Base-by-base conservation (phyloP, 2,888 invertebrate species). In the Noctua janthina region DNA sequence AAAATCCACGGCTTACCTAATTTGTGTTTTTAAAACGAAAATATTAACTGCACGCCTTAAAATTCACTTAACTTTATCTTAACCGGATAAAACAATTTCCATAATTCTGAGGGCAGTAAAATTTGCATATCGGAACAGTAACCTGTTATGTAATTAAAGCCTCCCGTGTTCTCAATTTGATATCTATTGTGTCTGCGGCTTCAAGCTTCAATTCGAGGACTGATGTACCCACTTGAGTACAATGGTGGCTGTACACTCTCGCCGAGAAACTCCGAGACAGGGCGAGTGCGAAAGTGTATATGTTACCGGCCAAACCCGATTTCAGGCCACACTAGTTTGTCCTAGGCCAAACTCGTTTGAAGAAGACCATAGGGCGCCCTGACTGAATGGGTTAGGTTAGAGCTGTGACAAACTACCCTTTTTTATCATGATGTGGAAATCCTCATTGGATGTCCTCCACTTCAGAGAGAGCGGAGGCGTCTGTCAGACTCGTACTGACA, bases 61-160 rank as follows among this genome's bases (percentile, higher is more conserved):
- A 84, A 71, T 76, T 71, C 51, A 59, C 56, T 64, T 51, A 29
- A 85, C 49, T 73, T 76, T 76, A 81, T 75, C 76, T 72, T 59
- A 72, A 72, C 43, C 46, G 13, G 23, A 66, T 85, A 74, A 81
- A 85, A 87, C 81, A 69, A 77, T 87, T 85, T 70, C 85, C 81
- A 75, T 77, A 81, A 77, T 77, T 56, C 54, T 74, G 64, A 72
- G 72, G 74, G 59, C 51, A 43, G 23, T 74, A 43, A 74, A 68
- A 86, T 85, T 88, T 76, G 86, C 88, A 88, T 85, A 82, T 85
- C 77, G 64, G 62, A 72, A 85, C 74, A 74, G 76, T 85, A 77
- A 85, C 75, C 77, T 85, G 72, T 72, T 70, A 76, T 72, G 77
- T 77, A 86, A 88, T 85, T 85, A 76, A 86, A 78, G 82, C 73